A percentile compares a stretch with the other conserved stretches of the same genome.
Evolutionary conservation across 2,113 vertebrate species (phyloP).

Genomic region (Scortum barcoo): DNA sequence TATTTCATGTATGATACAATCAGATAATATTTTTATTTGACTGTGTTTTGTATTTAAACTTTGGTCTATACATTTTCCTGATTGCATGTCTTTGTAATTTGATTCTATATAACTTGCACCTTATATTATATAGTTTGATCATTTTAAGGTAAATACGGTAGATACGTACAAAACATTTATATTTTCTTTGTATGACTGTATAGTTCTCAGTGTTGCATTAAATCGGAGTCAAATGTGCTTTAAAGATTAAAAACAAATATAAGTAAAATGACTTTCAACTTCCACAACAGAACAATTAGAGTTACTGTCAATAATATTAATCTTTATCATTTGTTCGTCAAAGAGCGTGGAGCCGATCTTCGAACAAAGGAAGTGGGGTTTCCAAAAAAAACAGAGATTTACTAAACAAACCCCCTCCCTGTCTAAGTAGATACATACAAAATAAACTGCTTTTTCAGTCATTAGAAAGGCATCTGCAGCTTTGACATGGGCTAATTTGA

Average conservation of each 20-base stretch:
- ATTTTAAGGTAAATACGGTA: too few species aligned
- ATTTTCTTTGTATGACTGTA: too few species aligned
- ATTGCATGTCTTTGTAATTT: too few species aligned
- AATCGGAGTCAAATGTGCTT: not conserved
- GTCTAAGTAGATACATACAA: not conserved
- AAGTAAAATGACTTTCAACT: too few species aligned
- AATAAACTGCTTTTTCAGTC: not conserved
- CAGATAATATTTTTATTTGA: too few species aligned
- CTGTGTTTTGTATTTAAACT: too few species aligned
- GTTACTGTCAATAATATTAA: not conserved
- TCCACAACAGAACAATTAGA: not conserved
- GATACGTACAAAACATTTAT: too few species aligned
- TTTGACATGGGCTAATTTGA: not conserved
- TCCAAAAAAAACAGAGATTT: not conserved
- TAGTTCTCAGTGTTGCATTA: too few species aligned
- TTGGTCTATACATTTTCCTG: too few species aligned
- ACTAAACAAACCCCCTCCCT: not conserved
- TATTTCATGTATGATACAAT: too few species aligned
- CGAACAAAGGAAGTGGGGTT: slow-evolving; percentile 6
- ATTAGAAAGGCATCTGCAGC: not conserved
- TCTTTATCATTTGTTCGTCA: slow-evolving; percentile 7
- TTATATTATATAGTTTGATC: too few species aligned
- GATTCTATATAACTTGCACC: too few species aligned
- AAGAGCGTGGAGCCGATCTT: not conserved
- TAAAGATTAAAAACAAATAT: not conserved